Percentiles rank a stretch among this genome's conserved stretches.
phyloP scores from a whole-genome alignment of 2,888 invertebrate species.

The Xestia sexstrigata region DNA sequence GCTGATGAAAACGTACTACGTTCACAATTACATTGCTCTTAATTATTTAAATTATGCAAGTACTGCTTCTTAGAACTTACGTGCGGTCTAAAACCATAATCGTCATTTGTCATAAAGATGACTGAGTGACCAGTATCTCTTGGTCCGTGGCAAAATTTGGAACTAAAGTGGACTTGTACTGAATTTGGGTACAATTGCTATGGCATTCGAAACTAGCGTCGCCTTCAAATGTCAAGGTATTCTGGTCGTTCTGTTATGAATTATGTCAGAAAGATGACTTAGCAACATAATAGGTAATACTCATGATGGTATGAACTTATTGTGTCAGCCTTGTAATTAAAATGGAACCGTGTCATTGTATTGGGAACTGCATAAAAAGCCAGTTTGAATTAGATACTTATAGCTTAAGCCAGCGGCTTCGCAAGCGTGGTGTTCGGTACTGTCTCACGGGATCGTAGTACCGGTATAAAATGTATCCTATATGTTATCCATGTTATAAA shows the following conservation, averaged over 20 bases:
- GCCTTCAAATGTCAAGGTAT: neutral
- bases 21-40: slow-evolving; percentile 38
- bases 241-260: neutral
- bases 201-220: neutral
- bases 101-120: slow-evolving; percentile 16
- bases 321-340: neutral
- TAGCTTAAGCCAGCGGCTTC: too few species aligned
- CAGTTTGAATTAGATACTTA: neutral
- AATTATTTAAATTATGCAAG: slow-evolving; percentile 55
- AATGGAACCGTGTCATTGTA: neutral
- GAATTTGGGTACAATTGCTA: neutral
- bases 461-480: too few species aligned
- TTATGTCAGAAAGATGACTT: slow-evolving; percentile 13
- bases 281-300: neutral
- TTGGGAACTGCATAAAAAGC: neutral
- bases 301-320: slow-evolving; percentile 1
- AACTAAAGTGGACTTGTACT: neutral
- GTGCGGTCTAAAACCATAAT: slow-evolving; percentile 38
- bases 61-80: slow-evolving; percentile 38
- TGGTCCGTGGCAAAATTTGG: neutral
- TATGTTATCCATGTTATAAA: too few species aligned
- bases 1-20: slow-evolving; percentile 17
- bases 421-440: too few species aligned
- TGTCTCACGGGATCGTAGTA: too few species aligned
- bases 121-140: neutral